A percentile compares a stretch with the other conserved stretches of the same genome.
These are phyloP conservation scores for Lampris megalopsis DNA, from an alignment of 2,113 vertebrate genomes.

Conservation along the genomic window DNA sequence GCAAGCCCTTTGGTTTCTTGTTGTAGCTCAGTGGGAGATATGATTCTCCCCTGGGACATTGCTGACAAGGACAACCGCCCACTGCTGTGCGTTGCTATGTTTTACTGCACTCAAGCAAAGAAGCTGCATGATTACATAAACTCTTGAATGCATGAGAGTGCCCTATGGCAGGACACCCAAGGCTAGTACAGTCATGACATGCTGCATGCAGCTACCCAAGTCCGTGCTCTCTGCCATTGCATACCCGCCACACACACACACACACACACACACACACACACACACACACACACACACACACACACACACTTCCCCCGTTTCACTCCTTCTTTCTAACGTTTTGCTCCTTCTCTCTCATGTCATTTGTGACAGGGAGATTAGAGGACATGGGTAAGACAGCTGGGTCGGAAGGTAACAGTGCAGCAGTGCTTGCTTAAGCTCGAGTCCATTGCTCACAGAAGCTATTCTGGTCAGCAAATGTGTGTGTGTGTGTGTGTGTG, in stretches of 20 bases:
- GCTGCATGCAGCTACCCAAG: conserved; percentile 33
- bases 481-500: neutral
- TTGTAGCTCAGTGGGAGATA: conserved; percentile 49
- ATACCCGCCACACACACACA: conserved; percentile 32
- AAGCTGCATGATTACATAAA: conserved; percentile 66
- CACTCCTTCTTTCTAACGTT: conserved; percentile 29
- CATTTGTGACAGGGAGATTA: neutral
- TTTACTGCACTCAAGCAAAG: conserved; percentile 61
- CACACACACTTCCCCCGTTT: conserved; percentile 36
- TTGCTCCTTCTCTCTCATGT: conserved; percentile 5
- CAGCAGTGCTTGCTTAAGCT: conserved; percentile 9
- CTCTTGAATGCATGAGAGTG: conserved; percentile 52
- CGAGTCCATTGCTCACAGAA: neutral
- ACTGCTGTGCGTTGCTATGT: conserved; percentile 64
- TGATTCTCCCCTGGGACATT: conserved; percentile 44
- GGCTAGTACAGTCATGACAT: conserved; percentile 55
- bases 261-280: too few species aligned
- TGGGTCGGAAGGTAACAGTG: conserved; percentile 11
- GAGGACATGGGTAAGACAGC: conserved; percentile 22
- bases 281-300: too few species aligned
- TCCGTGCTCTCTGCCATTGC: conserved; percentile 42
- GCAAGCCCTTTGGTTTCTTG: conserved; percentile 41
- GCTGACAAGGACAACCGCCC: conserved; percentile 74
- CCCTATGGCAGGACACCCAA: conserved; percentile 66
- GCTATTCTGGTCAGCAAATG: neutral